These are phyloP conservation scores for Oryzias celebensis DNA, from an alignment of 2,113 vertebrate genomes.

Conservation along the genomic window DNA sequence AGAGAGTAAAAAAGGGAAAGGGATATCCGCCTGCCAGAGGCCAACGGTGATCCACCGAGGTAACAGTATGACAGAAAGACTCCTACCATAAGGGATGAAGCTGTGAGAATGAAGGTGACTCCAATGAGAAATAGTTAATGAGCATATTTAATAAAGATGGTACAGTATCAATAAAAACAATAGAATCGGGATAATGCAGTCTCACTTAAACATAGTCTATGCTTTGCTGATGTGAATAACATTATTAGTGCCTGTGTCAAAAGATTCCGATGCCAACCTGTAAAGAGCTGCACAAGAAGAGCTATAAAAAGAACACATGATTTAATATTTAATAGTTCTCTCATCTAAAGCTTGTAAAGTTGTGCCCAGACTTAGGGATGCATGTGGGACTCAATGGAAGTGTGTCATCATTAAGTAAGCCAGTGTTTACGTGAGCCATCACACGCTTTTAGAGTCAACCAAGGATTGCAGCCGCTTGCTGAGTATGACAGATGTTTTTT, in stretches of 20 bases:
- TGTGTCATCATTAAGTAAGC: constrained; percentile 6
- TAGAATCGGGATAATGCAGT: not conserved
- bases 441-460: too few species aligned
- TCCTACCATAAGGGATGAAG: constrained; percentile 3
- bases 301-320: not conserved
- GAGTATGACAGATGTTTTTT: constrained; percentile 27
- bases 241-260: not conserved
- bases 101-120: not conserved
- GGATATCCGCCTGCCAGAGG: constrained; percentile 28
- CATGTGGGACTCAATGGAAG: constrained; percentile 12
- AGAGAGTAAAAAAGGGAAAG: constrained; percentile 33
- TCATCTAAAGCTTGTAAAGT: constrained; percentile 7
- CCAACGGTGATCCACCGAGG: constrained; percentile 14
- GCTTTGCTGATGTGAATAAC: constrained; percentile 2
- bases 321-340: constrained; percentile 21
- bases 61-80: constrained; percentile 1
- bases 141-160: not conserved
- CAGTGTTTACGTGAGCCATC: too few species aligned
- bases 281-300: not conserved
- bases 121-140: not conserved
- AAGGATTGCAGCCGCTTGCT: constrained; percentile 1
- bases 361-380: constrained; percentile 16
- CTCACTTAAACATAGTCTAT: not conserved
- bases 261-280: too few species aligned
- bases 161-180: not conserved